A percentile compares a stretch with the other conserved stretches of the same genome.
These are phyloP conservation scores for Ornithoptera alexandrae DNA, from an alignment of 2,888 invertebrate species.

Conservation along the genomic window DNA sequence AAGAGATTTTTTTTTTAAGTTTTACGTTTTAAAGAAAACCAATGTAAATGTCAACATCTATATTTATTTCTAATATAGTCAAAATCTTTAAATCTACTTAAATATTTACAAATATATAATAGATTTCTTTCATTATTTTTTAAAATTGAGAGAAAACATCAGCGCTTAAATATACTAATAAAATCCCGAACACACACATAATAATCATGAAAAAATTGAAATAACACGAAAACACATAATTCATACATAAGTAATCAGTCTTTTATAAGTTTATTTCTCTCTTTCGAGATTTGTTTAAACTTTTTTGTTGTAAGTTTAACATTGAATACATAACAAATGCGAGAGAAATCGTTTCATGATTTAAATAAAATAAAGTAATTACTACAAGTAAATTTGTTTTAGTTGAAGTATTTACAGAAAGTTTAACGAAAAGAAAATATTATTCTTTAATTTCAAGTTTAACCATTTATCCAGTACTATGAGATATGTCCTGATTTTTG, in stretches of 20 bases:
- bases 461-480: conserved; percentile 9
- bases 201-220: neutral
- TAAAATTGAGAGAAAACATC: neutral
- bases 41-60: conserved; percentile 53
- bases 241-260: conserved; percentile 61
- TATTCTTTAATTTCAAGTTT: conserved; percentile 21
- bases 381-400: neutral
- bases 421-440: conserved; percentile 14
- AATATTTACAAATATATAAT: conserved; percentile 25
- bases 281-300: conserved; percentile 40
- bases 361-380: neutral
- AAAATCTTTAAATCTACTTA: conserved; percentile 22
- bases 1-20: too few species aligned
- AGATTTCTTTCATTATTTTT: conserved; percentile 7
- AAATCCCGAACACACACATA: conserved; percentile 2
- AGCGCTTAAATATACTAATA: neutral
- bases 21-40: conserved; percentile 32
- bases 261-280: conserved; percentile 57
- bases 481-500: conserved; percentile 24
- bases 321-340: conserved; percentile 10
- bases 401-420: conserved; percentile 26
- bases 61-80: conserved; percentile 43
- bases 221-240: conserved; percentile 32
- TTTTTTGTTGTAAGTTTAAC: conserved; percentile 2
- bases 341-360: neutral